These are phyloP conservation scores for Macaria notata DNA, from an alignment of 2,888 invertebrate species.

Conservation along the genomic window DNA sequence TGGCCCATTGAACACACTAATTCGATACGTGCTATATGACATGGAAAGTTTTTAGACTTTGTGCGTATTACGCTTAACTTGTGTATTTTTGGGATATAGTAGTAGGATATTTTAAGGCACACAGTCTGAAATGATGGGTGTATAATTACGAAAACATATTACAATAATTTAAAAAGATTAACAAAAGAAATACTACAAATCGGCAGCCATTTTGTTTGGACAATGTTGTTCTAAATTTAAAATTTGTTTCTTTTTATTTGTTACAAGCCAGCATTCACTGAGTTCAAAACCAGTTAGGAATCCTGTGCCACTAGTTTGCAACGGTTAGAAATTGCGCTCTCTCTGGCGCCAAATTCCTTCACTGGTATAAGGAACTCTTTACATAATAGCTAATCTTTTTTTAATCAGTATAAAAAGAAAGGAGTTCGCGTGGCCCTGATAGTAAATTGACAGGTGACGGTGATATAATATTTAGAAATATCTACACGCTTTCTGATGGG, in stretches of 20 bases:
- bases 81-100: too few relatives aligned
- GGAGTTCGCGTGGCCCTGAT: too few relatives aligned
- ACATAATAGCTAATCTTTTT: too few relatives aligned
- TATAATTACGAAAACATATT: neutral
- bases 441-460: too few relatives aligned
- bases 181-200: too few relatives aligned
- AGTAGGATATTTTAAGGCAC: neutral
- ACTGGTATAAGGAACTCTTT: too few relatives aligned
- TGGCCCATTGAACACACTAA: constrained; percentile 17
- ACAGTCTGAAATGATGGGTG: neutral
- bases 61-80: neutral
- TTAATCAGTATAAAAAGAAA: too few relatives aligned
- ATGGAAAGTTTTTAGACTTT: constrained; percentile 17
- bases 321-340: constrained; percentile 46
- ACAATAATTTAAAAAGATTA: too few relatives aligned
- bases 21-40: constrained; percentile 16
- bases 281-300: constrained; percentile 40
- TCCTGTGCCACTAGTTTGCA: constrained; percentile 31
- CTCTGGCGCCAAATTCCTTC: constrained; percentile 28
- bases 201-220: too few relatives aligned
- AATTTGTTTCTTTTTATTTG: constrained; percentile 2
- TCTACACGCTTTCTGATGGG: too few relatives aligned
- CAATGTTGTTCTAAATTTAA: too few relatives aligned
- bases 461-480: too few relatives aligned
- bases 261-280: neutral